phyloP scores from a whole-genome alignment of 2,797 vertebrate genomes.

The Parauchenoglanis ngamensis region DNA sequence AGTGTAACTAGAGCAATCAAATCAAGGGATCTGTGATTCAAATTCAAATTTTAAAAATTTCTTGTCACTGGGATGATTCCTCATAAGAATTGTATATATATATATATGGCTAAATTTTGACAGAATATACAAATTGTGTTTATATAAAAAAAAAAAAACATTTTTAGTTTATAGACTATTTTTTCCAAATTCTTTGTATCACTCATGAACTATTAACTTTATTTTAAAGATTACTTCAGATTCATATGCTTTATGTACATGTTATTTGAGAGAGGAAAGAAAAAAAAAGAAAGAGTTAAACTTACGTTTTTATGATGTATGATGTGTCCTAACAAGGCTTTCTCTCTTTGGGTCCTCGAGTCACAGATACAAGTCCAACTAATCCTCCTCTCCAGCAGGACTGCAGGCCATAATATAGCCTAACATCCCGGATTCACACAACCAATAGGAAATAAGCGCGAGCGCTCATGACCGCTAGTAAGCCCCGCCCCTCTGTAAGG shows the following conservation, averaged over 20 bases:
- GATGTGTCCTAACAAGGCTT: not conserved
- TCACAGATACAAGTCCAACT: too few relatives aligned
- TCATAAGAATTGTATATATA: not conserved
- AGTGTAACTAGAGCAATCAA: not conserved
- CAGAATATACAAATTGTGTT: not conserved
- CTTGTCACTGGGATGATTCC: not conserved
- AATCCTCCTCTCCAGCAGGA: not conserved
- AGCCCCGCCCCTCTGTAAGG: not conserved
- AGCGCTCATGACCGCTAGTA: not conserved
- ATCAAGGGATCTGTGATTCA: not conserved
- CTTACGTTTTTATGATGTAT: not conserved
- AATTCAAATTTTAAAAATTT: not conserved
- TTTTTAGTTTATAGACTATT: too few relatives aligned
- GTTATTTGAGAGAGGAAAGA: too few relatives aligned
- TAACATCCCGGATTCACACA: not conserved
- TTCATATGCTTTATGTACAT: too few relatives aligned
- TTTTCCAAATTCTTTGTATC: too few relatives aligned
- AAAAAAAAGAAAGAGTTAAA: not conserved
- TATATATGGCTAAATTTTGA: not conserved
- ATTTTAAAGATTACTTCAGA: too few relatives aligned
- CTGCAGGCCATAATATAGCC: not conserved
- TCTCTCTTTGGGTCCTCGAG: not conserved
- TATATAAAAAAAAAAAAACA: not conserved
- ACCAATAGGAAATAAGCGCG: not conserved
- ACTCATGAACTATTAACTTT: too few relatives aligned